Base-by-base conservation (phyloP, 2,113 vertebrate species). In the Benitochromis conjunctus region DNA sequence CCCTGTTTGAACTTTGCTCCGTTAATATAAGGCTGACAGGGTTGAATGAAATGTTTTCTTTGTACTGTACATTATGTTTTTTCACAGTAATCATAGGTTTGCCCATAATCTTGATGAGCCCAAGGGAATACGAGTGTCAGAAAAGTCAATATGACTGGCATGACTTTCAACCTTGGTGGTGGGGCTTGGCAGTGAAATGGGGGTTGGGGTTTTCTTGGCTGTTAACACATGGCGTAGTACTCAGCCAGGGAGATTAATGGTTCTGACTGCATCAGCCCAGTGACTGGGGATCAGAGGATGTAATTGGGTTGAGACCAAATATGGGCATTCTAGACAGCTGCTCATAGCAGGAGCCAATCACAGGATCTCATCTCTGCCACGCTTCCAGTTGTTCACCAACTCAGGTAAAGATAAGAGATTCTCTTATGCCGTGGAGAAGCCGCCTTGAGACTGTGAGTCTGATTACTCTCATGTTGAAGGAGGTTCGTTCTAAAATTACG, bases 211-310 rank as follows among this genome's bases (percentile, higher is more conserved):
- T 46, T 71, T 86, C 89, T 93, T 94, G 94, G 94, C 95, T 92
- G 93, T 94, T 94, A 96, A 95, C 95, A 95, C 94, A 92, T 94
- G 92, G 93, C 90, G 82, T 87, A 85, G 90, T 91, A 91, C 93
- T 95, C 95, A 95, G 94, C 92, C 95, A 92, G 92, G 85, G 93
- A 96, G 96, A 96, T 97, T 96, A 96, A 97, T 97, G 95, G 91
- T 93, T 95, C 92, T 96, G 95, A 96, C 95, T 96, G 94, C 92
- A 94, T 91, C 95, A 94, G 92, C 82, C 84, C 92, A 93, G 91
- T 92, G 91, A 94, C 95, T 94, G 90, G 94, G 94, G 95, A 96
- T 95, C 92, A 93, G 93, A 92, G 92, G 93, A 95, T 95, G 93
- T 96, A 96, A 97, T 96, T 97, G 96, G 94, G 92, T 94, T 92